Conservation (phyloP, 1,140 invertebrate genomes). For the Maconellicoccus hirsutus region DNA sequence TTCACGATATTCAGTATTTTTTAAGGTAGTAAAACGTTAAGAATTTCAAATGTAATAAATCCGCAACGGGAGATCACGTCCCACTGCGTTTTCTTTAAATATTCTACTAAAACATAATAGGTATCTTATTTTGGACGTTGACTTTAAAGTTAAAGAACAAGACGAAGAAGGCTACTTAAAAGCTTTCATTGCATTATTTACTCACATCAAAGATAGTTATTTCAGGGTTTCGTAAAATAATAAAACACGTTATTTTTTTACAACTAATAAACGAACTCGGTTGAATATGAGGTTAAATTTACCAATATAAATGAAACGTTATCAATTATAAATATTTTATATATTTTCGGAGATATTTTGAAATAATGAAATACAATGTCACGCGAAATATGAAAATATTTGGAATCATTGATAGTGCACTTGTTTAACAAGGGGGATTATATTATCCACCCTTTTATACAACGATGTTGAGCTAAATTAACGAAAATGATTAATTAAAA, state of each 20-base stretch:
- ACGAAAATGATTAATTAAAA: slow-evolving; percentile 19
- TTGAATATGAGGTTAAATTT: no score
- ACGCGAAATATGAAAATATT: neutral
- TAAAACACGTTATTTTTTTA: neutral
- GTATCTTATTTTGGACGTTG: slow-evolving; percentile 13
- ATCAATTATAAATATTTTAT: no score
- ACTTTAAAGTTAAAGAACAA: slow-evolving; percentile 19
- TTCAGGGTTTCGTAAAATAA: neutral
- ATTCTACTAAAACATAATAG: slow-evolving; percentile 17
- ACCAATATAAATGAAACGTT: no score
- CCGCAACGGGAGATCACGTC: slow-evolving; percentile 10
- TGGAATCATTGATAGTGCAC: neutral
- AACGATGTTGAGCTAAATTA: neutral
- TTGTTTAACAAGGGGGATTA: neutral
- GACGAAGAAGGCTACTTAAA: slow-evolving; percentile 14
- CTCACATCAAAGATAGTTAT: slow-evolving; percentile 12
- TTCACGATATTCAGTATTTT: neutral
- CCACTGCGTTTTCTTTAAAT: slow-evolving; percentile 18
- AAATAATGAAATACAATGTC: no score
- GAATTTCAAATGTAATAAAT: slow-evolving; percentile 16
- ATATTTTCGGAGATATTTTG: no score
- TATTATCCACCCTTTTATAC: neutral
- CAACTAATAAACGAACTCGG: no score
- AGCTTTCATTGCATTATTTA: slow-evolving; percentile 21
- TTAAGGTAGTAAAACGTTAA: neutral